Evolutionary conservation across 2,113 vertebrate species (phyloP).

Genomic region (Amphilophus citrinellus): DNA sequence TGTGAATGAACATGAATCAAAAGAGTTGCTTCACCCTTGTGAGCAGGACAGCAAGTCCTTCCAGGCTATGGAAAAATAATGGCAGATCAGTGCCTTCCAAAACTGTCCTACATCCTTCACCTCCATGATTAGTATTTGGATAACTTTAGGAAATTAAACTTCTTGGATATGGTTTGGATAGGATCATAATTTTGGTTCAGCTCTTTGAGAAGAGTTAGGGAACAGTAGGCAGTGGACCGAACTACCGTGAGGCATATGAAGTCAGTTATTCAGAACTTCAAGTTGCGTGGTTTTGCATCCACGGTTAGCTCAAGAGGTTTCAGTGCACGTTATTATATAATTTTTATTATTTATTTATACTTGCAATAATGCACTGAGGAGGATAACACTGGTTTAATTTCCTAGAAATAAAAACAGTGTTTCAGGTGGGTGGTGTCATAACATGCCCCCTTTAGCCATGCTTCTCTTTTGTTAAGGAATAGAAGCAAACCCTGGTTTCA

Average conservation of each 20-base stretch:
- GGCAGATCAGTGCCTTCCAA: too few species aligned
- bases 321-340: background rate
- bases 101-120: too few species aligned
- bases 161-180: too few species aligned
- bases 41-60: background rate
- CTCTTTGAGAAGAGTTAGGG: too few species aligned
- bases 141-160: too few species aligned
- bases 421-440: background rate
- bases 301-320: background rate
- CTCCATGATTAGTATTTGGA: too few species aligned
- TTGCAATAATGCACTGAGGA: background rate
- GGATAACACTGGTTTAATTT: background rate
- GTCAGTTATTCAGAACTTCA: too few species aligned
- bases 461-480: background rate
- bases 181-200: too few species aligned
- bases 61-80: too few species aligned
- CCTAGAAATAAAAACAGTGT: too few species aligned
- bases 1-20: background rate
- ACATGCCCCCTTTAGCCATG: background rate
- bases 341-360: background rate
- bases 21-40: background rate
- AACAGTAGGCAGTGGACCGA: too few species aligned
- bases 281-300: background rate
- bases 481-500: background rate
- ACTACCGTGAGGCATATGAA: background rate